Percentiles rank a stretch among this genome's conserved stretches.
Conservation (phyloP, 2,888 invertebrate species). For the Eumerus sabulonum region DNA sequence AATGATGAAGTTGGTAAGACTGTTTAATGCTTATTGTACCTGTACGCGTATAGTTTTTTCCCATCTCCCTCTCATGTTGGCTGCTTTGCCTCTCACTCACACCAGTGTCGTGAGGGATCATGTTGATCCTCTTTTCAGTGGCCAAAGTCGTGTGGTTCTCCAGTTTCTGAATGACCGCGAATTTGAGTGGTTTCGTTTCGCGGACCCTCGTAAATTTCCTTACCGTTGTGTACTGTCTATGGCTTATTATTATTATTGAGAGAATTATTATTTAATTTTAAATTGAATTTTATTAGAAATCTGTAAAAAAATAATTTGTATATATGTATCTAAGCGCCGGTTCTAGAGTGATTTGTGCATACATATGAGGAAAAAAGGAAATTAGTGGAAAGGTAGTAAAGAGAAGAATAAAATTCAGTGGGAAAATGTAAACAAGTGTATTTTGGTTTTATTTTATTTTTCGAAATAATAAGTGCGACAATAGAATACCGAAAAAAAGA, state of each 20-base stretch:
- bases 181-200: conserved; percentile 75
- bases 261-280: conserved; percentile 24
- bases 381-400: background rate
- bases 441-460: too few relatives aligned
- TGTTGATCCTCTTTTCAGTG: conserved; percentile 61
- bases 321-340: conserved; percentile 22
- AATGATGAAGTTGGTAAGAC: conserved; percentile 6
- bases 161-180: conserved; percentile 78
- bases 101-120: conserved; percentile 35
- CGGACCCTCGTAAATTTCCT: conserved; percentile 68
- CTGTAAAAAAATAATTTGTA: conserved; percentile 39
- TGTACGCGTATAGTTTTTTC: conserved; percentile 3
- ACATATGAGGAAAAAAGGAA: too few relatives aligned
- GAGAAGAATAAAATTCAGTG: background rate
- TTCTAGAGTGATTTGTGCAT: background rate
- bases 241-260: conserved; percentile 1
- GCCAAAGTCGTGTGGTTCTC: conserved; percentile 69
- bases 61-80: conserved; percentile 1
- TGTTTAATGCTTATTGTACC: conserved; percentile 23
- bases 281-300: conserved; percentile 19
- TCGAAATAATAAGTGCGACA: conserved; percentile 4
- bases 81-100: conserved; percentile 41
- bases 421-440: conserved; percentile 12
- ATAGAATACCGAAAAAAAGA: background rate
- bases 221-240: too few relatives aligned